Conservation (phyloP, 2,113 vertebrate genomes). For the Urocynchramus pylzowi region DNA sequence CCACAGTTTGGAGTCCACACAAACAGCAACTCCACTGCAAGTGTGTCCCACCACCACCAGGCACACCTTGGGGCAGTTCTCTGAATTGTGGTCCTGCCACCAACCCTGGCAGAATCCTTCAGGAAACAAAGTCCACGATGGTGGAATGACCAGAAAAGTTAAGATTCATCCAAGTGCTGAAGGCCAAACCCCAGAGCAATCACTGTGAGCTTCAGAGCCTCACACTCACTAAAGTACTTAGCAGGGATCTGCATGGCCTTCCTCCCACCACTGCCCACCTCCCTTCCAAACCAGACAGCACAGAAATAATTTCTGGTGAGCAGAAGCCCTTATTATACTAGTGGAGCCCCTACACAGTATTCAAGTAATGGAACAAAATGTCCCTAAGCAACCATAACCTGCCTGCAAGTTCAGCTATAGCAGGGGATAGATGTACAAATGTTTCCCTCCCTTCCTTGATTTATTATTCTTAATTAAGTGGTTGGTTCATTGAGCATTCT, state of each 20-base stretch:
- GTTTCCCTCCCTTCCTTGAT: constrained; percentile 30
- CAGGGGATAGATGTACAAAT: neutral
- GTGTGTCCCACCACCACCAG: neutral
- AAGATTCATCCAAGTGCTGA: neutral
- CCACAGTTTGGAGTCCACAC: neutral
- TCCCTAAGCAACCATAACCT: neutral
- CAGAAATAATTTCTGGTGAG: neutral
- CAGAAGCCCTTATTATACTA: neutral
- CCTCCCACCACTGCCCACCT: neutral
- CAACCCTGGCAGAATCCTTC: neutral
- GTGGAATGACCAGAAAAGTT: neutral
- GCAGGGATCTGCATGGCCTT: neutral
- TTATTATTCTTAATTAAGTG: constrained; percentile 62
- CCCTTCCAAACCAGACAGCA: neutral
- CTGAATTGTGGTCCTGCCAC: neutral
- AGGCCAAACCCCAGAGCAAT: neutral
- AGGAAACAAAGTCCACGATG: neutral
- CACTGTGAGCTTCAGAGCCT: neutral
- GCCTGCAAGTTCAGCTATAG: neutral
- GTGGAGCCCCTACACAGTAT: neutral
- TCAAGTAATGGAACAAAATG: neutral
- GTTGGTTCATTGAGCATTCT: neutral
- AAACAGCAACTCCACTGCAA: neutral
- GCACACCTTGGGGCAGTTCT: rapidly evolving
- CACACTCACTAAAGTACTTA: neutral